phyloP scores from a whole-genome alignment of 2,113 vertebrate genomes.

The Ivindomyrus marchei region DNA sequence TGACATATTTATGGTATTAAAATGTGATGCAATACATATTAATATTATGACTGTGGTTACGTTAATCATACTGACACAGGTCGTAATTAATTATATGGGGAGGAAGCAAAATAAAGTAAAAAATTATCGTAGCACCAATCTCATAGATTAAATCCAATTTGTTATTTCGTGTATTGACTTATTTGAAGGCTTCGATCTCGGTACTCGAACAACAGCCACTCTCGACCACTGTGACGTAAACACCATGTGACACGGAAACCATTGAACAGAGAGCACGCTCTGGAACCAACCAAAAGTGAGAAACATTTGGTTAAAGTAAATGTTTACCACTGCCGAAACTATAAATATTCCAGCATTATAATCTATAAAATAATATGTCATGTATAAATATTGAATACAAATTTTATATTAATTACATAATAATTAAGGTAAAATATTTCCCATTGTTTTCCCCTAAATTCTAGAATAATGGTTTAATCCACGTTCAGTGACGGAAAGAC shows the following conservation, averaged over 20 bases:
- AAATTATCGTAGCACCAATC: not conserved
- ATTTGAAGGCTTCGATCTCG: not conserved
- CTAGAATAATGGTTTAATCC: conserved; percentile 1
- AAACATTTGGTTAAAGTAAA: not conserved
- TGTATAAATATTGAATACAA: not conserved
- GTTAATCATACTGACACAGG: not conserved
- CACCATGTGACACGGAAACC: too few relatives aligned
- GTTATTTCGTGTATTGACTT: not conserved
- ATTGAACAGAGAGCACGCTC: not conserved
- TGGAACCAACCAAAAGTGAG: conserved; percentile 1
- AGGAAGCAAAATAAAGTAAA: not conserved
- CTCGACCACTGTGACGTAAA: not conserved
- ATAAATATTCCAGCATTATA: not conserved
- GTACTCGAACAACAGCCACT: not conserved
- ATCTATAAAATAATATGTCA: not conserved
- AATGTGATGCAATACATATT: not conserved
- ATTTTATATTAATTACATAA: not conserved
- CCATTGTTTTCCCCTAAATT: not conserved
- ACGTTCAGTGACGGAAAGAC: not conserved
- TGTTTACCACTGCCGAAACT: not conserved
- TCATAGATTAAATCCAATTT: not conserved
- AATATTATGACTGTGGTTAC: not conserved
- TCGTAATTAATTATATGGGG: not conserved
- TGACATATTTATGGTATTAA: not conserved
- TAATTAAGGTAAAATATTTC: not conserved